A percentile compares a stretch with the other conserved stretches of the same genome.
phyloP scores from a whole-genome alignment of 92 coral and sea anemone species.

The Parazoanthus darwini region DNA sequence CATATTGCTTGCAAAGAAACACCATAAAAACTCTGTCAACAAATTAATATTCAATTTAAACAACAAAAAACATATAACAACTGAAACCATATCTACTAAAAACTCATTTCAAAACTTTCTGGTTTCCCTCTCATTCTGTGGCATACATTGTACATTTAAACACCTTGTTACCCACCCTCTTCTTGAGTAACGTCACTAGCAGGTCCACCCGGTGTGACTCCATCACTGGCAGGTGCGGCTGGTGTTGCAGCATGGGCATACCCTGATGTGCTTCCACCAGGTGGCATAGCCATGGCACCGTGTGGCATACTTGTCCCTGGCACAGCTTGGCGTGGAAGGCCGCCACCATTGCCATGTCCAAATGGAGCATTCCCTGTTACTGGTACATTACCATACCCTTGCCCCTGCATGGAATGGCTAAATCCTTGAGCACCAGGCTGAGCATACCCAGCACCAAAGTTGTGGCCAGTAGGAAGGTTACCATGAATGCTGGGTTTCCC shows the following conservation, averaged over 20 bases:
- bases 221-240: not conserved
- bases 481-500: not conserved
- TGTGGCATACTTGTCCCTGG: not conserved
- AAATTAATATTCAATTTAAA: too few relatives aligned
- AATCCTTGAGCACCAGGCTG: not conserved
- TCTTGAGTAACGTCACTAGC: not conserved
- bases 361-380: not conserved
- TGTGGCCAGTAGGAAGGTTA: not conserved
- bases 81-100: too few relatives aligned
- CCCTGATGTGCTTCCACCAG: not conserved
- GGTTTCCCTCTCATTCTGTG: too few relatives aligned
- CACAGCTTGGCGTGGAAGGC: not conserved
- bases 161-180: not conserved
- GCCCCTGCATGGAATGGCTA: conserved; percentile 14
- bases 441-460: not conserved
- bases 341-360: not conserved
- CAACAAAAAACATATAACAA: too few relatives aligned
- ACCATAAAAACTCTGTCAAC: too few relatives aligned
- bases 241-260: not conserved
- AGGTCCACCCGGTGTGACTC: not conserved
- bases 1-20: too few relatives aligned
- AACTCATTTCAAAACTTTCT: too few relatives aligned
- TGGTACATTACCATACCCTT: not conserved
- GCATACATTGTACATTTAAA: not conserved
- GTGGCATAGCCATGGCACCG: not conserved